Percentiles rank a stretch among this genome's conserved stretches.
Conservation (phyloP, 2,888 invertebrate genomes). For the Drosophila lacicola region DNA sequence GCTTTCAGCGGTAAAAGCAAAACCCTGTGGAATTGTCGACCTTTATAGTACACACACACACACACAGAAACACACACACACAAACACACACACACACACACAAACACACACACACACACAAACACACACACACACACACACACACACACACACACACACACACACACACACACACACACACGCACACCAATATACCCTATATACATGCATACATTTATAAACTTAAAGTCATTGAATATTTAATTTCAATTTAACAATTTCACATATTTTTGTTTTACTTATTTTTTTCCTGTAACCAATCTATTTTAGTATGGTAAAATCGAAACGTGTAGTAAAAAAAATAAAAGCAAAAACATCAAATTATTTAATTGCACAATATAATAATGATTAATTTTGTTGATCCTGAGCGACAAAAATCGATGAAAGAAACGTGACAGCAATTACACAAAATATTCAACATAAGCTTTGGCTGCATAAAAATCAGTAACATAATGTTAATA, state of each 20-base stretch:
- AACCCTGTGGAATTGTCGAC: conserved; percentile 17
- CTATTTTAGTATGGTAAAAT: conserved; percentile 12
- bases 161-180: conserved; percentile 1
- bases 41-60: conserved; percentile 1
- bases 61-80: neutral
- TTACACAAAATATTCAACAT: conserved; percentile 19
- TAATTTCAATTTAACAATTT: conserved; percentile 21
- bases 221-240: conserved; percentile 33
- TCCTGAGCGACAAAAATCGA: conserved; percentile 12
- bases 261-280: conserved; percentile 9
- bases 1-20: conserved; percentile 19
- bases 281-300: conserved; percentile 4
- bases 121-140: neutral
- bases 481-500: conserved; percentile 45
- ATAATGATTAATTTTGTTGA: conserved; percentile 9
- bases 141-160: neutral
- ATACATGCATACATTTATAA: conserved; percentile 15
- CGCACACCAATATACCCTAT: conserved; percentile 8
- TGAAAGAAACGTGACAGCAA: conserved; percentile 10
- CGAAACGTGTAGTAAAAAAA: conserved; percentile 10
- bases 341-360: conserved; percentile 31
- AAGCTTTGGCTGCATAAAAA: conserved; percentile 12
- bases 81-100: neutral
- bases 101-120: neutral
- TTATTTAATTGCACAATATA: conserved; percentile 17